Percentiles rank a stretch among this genome's conserved stretches.
Conservation (phyloP, 2,888 invertebrate species). For the Drosophila kuntzei region DNA sequence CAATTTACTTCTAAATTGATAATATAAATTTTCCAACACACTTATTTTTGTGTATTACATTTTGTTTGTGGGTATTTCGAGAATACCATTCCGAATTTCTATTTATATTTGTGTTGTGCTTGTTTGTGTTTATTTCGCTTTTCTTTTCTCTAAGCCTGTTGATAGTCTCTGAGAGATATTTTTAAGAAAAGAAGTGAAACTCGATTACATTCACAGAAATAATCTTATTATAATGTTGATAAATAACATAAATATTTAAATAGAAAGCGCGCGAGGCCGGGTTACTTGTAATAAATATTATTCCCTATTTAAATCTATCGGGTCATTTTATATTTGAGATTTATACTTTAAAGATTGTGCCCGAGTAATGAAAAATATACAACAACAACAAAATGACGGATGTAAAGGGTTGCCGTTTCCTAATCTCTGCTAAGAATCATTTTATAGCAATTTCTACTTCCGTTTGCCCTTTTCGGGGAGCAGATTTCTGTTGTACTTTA, state of each 20-base stretch:
- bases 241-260: no score
- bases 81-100: constrained; percentile 15
- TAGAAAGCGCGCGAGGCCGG: no score
- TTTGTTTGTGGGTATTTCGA: constrained; percentile 36
- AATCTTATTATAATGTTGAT: no score
- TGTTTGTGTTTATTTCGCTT: constrained; percentile 9
- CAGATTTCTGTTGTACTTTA: background rate
- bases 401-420: background rate
- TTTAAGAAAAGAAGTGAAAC: background rate
- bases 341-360: background rate
- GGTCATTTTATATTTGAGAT: background rate
- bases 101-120: constrained; percentile 18
- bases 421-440: constrained; percentile 1
- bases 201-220: background rate
- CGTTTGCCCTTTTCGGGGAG: background rate
- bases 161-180: background rate
- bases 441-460: constrained; percentile 2
- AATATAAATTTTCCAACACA: constrained; percentile 85
- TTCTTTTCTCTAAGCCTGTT: constrained; percentile 17
- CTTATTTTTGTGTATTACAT: constrained; percentile 73
- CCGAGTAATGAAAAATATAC: constrained; percentile 4
- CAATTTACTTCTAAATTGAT: constrained; percentile 85
- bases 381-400: background rate
- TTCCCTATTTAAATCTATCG: background rate
- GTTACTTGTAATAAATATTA: background rate